phyloP scores from a whole-genome alignment of 2,888 invertebrate species.

The Druceiella hillmani region DNA sequence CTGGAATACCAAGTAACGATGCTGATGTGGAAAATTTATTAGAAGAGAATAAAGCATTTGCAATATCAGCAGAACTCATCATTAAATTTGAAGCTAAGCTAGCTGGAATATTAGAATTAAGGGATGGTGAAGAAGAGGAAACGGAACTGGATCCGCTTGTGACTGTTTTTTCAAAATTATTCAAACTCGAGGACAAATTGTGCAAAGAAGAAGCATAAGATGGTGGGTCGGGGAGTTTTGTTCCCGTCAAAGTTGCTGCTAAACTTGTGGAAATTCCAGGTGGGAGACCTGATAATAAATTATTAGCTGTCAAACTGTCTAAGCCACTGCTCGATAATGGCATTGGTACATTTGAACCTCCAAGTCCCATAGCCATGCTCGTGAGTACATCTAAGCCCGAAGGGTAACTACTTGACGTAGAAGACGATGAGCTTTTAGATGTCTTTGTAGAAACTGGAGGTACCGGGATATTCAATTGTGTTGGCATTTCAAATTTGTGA shows the following conservation, averaged over 20 bases:
- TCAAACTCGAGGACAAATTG: constrained; percentile 40
- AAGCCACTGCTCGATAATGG: constrained; percentile 40
- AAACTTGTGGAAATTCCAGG: constrained; percentile 41
- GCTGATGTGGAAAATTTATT: constrained; percentile 59
- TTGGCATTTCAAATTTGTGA: constrained; percentile 52
- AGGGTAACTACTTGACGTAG: constrained; percentile 47
- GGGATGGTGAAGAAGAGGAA: constrained; percentile 39
- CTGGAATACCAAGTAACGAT: constrained; percentile 60
- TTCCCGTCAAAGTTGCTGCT: constrained; percentile 39
- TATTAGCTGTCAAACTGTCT: constrained; percentile 48
- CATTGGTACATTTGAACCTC: constrained; percentile 40
- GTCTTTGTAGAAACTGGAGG: constrained; percentile 54
- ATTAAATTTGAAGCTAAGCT: constrained; percentile 56
- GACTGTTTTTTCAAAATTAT: constrained; percentile 41
- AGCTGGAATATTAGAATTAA: constrained; percentile 36
- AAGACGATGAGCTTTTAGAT: constrained; percentile 50
- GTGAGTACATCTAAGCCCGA: constrained; percentile 49
- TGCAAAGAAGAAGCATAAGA: constrained; percentile 46
- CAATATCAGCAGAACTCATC: constrained; percentile 59
- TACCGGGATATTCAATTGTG: constrained; percentile 53
- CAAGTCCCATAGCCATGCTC: constrained; percentile 47
- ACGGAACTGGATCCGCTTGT: constrained; percentile 49
- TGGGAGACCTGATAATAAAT: constrained; percentile 41
- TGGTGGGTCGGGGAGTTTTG: constrained; percentile 44
- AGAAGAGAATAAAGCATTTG: constrained; percentile 61